Evolutionary conservation across 2,888 invertebrate species (phyloP), one percentile per base, ranked within the genome.

Genomic region (Scaptomyza polygonia): DNA sequence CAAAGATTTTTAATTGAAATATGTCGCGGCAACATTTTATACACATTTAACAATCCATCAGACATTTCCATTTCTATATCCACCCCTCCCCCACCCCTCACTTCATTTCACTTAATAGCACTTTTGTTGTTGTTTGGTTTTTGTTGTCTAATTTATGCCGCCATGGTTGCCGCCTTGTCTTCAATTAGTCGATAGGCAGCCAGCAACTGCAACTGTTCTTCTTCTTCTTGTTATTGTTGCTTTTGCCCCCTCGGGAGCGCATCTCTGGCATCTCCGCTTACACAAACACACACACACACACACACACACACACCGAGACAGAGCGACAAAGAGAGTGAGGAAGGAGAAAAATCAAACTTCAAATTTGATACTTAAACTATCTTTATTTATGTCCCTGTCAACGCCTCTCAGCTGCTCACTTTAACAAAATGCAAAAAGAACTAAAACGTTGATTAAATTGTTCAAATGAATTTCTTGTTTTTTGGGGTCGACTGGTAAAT

Each of bases 321-420:
- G 32, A n/a, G 21, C 5, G 55, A 39, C 42, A 30, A 49, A 36
- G n/a, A 3, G 25, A n/a, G 21, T 4, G 56, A 1, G 12, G 2
- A 36, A 0, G 39, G 4, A 29, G 21, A 6, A 16, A 1, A 48
- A 42, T 40, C 49, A 70, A 75, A 72, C 65, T 43, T 71, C 58
- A 86, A 84, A 84, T 82, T 71, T 59, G 81, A 77, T 81, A 81
- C 85, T 82, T 75, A 81, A 70, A 68, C 77, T 72, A 62, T 67
- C 69, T 71, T 90, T 90, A 90, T 90, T 90, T 90, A 90, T 89
- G 86, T 79, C 77, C 74, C 83, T 90, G 89, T 90, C 89, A 89
- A 55, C 88, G 75, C 72, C 68, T 65, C 82, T 89, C 90, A 90
- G 89, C 89, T 90, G 89, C 85, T 84, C 74, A 72, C 71, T 52